Evolutionary conservation across 30 jellyfish, hydroid and myxozoan genomes (phyloP), one percentile per base, ranked within the genome.

Genomic region (Hydractinia symbiolongicarpus): DNA sequence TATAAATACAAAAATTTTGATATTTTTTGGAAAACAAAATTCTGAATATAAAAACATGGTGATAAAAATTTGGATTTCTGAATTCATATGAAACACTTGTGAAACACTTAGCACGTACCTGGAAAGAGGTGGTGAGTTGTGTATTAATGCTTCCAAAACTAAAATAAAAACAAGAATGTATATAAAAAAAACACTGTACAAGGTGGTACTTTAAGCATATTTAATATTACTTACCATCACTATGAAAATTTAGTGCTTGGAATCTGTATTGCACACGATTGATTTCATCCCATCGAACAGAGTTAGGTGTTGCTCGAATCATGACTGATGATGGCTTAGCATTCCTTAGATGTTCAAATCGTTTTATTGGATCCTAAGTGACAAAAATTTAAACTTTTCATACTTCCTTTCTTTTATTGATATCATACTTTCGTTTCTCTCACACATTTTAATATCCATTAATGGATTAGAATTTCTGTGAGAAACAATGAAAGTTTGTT

Each of bases 241-340:
- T 77, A 20, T 81, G 96, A 73, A 91, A 86, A 69, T 83, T 86
- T 77, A 91, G 55, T 67, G 95, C 98, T 83, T 91, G 98, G 66
- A 91, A 91, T 19, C 93, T 86, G 78, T 91, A 91, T n/a, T 88
- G 88, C 15, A 91, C 95, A 53, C 91, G 83, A 77, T 91, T 91
- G 16, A 91, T 91, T 79, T 91, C 96, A 67, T 91, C 98, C 96
- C 96, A 91, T 5, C 98, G 90, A 20, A 91, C 95, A 15, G 98
- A 86, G 64, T 91, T 91, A 44, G 96, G 98, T 53, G 93, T 91
- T 5, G 98, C 98, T 19, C 95, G 91, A 68, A 91, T 91, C 98
- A 91, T 91, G 40, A 53, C 80, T 19, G 61, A 20, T 6, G 80
- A 20, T 71, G 80, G 61, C n/a, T 71, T 71, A 14, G 61, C 80